Evolutionary conservation across 2,888 invertebrate genomes (phyloP), one percentile per base, ranked within the genome.

Genomic region (Pyralis farinalis): DNA sequence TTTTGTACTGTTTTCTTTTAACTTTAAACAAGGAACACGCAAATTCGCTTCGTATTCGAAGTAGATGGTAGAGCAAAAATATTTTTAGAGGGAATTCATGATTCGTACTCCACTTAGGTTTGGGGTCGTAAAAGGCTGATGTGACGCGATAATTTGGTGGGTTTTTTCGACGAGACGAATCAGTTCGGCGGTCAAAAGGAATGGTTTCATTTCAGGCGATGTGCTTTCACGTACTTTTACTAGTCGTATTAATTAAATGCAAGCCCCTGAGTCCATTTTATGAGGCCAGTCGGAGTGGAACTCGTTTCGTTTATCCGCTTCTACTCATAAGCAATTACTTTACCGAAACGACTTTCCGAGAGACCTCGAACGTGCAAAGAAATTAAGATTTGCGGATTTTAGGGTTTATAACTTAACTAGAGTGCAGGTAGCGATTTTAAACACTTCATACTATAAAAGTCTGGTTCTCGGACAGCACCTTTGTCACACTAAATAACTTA

Each of bases 301-400:
- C 80, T 82, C 81, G 79, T 85, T 83, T 67, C 80, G 83, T 77
- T 86, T 82, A 85, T 85, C 82, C 85, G 75, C 77, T 79, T 76
- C 77, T 75, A 82, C 83, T 86, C 85, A 85, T 85, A 85, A 86
- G 86, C 86, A 84, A 86, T 85, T 86, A 86, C 79, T 85, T 80
- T 75, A 68, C 64, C 67, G 69, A 72, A 83, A 83, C 74, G 81
- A 80, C 78, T 81, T 81, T 77, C 66, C 60, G 69, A 75, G 73
- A 66, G 71, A 74, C 69, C 66, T 51, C 65, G 67, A 72, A 75
- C 76, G 76, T 71, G 76, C 63, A 81, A 83, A 83, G 79, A 81
- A 82, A 80, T 83, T 82, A 80, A 75, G 81, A 71, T 68, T 62
- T 64, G 63, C 63, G 72, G 73, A 74, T 81, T 81, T 79, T 64